Evolutionary conservation across 2,113 vertebrate genomes (phyloP).

Genomic region (Gasterosteus nipponicus): DNA sequence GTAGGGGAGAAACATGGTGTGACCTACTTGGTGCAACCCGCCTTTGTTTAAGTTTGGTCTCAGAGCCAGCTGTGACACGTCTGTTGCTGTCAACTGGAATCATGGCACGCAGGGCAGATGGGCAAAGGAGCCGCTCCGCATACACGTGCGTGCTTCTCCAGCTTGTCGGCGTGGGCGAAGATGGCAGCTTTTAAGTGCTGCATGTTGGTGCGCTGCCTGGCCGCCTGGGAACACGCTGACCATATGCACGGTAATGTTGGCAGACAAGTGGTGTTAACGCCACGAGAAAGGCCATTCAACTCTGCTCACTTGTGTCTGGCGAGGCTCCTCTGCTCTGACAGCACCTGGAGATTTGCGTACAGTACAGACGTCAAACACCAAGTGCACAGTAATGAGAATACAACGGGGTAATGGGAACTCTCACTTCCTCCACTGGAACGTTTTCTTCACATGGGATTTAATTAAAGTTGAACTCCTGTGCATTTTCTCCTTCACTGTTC

Average conservation of each 20-base stretch:
- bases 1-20: slow-evolving; percentile 14
- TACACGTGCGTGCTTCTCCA: slow-evolving; percentile 36
- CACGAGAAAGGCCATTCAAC: slow-evolving; percentile 67
- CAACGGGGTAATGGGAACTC: slow-evolving; percentile 27
- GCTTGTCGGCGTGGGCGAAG: slow-evolving; percentile 54
- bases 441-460: slow-evolving; percentile 46
- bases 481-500: slow-evolving; percentile 37
- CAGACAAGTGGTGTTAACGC: slow-evolving; percentile 61
- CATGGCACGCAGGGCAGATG: slow-evolving; percentile 61
- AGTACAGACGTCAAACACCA: slow-evolving; percentile 5
- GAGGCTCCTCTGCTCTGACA: slow-evolving; percentile 38
- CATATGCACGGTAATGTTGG: slow-evolving; percentile 74
- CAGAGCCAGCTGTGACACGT: slow-evolving; percentile 73
- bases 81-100: slow-evolving; percentile 77
- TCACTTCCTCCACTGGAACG: slow-evolving; percentile 22
- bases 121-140: slow-evolving; percentile 37
- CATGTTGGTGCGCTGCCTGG: slow-evolving; percentile 40
- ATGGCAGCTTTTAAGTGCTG: slow-evolving; percentile 71
- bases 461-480: slow-evolving; percentile 36
- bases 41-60: slow-evolving; percentile 73
- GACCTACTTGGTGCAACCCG: slow-evolving; percentile 73
- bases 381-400: slow-evolving; percentile 51
- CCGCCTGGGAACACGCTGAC: slow-evolving; percentile 72
- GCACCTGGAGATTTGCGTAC: slow-evolving; percentile 35
- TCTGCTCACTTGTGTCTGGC: slow-evolving; percentile 57